Base-by-base conservation (phyloP, 2,888 invertebrate species). In the Drosophila paranaensis region DNA sequence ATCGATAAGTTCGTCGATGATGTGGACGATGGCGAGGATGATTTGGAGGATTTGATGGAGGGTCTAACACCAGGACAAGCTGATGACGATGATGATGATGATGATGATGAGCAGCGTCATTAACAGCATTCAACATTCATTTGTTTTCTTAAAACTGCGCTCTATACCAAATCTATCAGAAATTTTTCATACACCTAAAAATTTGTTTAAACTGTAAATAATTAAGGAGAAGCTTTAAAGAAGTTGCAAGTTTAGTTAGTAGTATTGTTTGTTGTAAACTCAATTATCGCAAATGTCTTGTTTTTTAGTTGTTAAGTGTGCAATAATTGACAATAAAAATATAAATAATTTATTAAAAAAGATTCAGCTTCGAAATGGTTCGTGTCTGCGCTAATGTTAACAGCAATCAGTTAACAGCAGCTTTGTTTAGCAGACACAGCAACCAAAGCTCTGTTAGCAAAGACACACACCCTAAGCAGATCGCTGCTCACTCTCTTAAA, bases 121-220 rank as follows among this genome's bases (percentile, higher is more conserved):
- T 45, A 73, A 63, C 67, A 62, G 33, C 33, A 25, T 61, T 39
- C 37, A 35, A 35, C 51, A 71, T 72, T 74, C 77, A n/a, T 46
- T 27, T 27, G 16, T 74, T 77, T 81, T 88, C 81, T 74, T 68
- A 71, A 79, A 86, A 77, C 81, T 83, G 84, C 74, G 90, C 91
- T 91, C 91, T 91, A 91, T 86, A 92, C 92, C 92, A 92, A 92
- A 92, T 91, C 90, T 90, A 74, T 84, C 88, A 85, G 72, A 82
- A 67, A 86, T 55, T 82, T 87, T 84, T 86, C 71, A 72, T 72
- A 81, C 71, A 68, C 83, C 65, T 74, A 65, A 9, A 33, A 33
- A 33, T 74, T 60, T 55, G 37, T 39, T 53, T 56, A 60, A 54
- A 68, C 71, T 89, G 89, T 89, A 89, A 74, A 88, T 89, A 85